phyloP scores from a whole-genome alignment of 2,888 invertebrate species.

The Euplagia quadripunctaria region DNA sequence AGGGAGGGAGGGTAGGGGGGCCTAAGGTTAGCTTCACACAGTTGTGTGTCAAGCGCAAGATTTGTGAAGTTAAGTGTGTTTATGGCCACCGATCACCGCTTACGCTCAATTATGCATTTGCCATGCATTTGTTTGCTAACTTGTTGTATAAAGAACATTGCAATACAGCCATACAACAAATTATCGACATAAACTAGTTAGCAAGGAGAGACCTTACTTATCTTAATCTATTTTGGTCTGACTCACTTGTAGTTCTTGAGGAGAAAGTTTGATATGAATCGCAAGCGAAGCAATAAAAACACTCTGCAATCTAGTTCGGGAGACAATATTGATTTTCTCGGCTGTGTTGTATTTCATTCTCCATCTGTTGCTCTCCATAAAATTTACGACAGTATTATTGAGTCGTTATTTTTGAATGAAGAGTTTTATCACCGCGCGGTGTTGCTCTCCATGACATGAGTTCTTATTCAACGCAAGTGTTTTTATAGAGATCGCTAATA shows the following conservation, averaged over 20 bases:
- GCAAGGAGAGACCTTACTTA: constrained; percentile 20
- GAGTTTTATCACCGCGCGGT: constrained; percentile 77
- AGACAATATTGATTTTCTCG: constrained; percentile 83
- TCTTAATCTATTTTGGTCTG: constrained; percentile 26
- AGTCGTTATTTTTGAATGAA: constrained; percentile 85
- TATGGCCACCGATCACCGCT: not conserved
- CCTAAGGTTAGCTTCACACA: not conserved
- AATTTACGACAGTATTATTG: constrained; percentile 84
- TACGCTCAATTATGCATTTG: not conserved
- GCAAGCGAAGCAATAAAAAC: constrained; percentile 72
- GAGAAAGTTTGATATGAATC: constrained; percentile 61
- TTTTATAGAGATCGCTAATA: constrained; percentile 69
- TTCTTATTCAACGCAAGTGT: constrained; percentile 65
- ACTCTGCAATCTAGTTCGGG: constrained; percentile 68
- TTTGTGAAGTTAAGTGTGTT: not conserved
- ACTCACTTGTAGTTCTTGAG: constrained; percentile 46
- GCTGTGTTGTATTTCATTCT: constrained; percentile 80
- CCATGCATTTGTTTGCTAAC: not conserved
- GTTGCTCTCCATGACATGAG: constrained; percentile 71
- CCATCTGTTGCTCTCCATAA: constrained; percentile 87
- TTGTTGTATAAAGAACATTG: not conserved
- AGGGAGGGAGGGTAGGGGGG: not conserved
- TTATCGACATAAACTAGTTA: not conserved
- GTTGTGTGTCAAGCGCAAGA: not conserved
- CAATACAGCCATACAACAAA: not conserved